These are phyloP conservation scores for Arctia plantaginis DNA, from an alignment of 2,888 invertebrate genomes.

Conservation along the genomic window DNA sequence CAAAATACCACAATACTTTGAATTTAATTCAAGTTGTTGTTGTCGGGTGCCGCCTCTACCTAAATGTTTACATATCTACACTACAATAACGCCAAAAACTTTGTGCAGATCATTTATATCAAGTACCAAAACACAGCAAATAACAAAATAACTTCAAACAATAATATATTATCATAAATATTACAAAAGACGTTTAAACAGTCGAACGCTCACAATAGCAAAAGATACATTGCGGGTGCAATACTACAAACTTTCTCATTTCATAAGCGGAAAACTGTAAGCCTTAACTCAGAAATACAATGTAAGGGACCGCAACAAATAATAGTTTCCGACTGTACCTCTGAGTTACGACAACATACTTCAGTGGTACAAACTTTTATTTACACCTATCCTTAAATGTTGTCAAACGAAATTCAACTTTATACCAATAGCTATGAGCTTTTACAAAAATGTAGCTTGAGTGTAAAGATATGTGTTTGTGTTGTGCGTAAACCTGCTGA, in stretches of 20 bases:
- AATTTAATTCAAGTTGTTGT: neutral
- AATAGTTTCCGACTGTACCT: constrained; percentile 80
- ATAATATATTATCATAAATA: constrained; percentile 16
- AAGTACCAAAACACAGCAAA: constrained; percentile 2
- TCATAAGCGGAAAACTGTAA: constrained; percentile 71
- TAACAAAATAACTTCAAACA: constrained; percentile 13
- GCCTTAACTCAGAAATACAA: constrained; percentile 75
- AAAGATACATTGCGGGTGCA: constrained; percentile 58
- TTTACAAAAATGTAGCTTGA: neutral
- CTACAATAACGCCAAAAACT: constrained; percentile 2
- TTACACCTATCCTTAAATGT: constrained; percentile 7
- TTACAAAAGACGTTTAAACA: constrained; percentile 36
- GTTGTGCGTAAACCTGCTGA: constrained; percentile 70
- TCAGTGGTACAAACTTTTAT: constrained; percentile 57
- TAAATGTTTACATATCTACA: neutral
- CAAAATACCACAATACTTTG: too few relatives aligned
- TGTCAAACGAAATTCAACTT: constrained; percentile 3
- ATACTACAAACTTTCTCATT: constrained; percentile 64
- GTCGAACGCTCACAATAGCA: constrained; percentile 30
- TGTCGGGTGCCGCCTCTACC: neutral
- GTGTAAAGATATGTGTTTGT: constrained; percentile 46
- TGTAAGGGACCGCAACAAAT: constrained; percentile 82
- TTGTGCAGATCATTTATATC: neutral
- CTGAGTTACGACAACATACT: constrained; percentile 81
- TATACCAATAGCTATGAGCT: constrained; percentile 7